These are phyloP conservation scores for Indicator maculatus DNA, from an alignment of 2,113 vertebrate genomes.

Conservation along the genomic window DNA sequence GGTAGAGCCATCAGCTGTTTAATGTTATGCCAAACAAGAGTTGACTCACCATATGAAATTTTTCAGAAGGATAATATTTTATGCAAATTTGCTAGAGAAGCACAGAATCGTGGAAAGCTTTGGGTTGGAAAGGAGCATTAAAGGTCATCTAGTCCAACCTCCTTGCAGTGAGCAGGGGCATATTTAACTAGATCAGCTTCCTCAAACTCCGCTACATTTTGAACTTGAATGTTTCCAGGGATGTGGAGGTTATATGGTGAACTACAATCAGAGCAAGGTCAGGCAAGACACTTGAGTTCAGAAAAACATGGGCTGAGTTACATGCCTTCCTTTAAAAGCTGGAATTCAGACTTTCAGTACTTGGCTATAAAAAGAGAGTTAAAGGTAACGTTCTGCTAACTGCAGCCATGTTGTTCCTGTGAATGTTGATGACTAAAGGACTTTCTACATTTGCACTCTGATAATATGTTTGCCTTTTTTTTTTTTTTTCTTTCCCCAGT, in stretches of 20 bases:
- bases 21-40: not conserved
- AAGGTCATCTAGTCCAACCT: not conserved
- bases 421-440: not conserved
- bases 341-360: not conserved
- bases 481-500: not conserved
- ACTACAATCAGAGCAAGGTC: not conserved
- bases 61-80: not conserved
- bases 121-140: not conserved
- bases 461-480: not conserved
- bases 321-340: not conserved
- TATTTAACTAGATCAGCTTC: not conserved
- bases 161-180: not conserved
- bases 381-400: not conserved
- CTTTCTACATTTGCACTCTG: not conserved
- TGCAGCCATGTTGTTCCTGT: not conserved
- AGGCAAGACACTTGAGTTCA: not conserved
- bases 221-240: not conserved
- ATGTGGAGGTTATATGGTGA: not conserved
- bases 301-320: not conserved
- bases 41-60: not conserved
- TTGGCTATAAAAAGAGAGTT: not conserved
- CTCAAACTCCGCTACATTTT: not conserved
- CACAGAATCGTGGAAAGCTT: not conserved
- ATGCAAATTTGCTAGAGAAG: not conserved
- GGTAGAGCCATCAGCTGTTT: not conserved